Base-by-base conservation (phyloP, 30 jellyfish, hydroid and myxozoan species). In the Sanderia malayensis region DNA sequence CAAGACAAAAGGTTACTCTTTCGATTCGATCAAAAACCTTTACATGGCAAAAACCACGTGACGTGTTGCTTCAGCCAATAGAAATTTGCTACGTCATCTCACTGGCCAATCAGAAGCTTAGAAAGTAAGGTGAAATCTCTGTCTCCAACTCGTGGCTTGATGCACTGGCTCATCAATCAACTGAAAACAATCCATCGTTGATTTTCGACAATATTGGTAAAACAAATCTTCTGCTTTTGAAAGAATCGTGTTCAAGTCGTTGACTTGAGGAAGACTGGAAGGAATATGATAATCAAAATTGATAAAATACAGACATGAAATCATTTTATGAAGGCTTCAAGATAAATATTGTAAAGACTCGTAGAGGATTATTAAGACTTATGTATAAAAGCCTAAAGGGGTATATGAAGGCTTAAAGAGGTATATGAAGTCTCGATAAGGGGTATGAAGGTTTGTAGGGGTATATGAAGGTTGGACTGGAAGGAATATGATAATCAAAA, bases 151-250 rank as follows among this genome's bases (percentile, higher is more conserved):
- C 15, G 58, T n/a, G 34, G 53, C 73, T 49, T 67, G 52, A 34
- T 81, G 83, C 22, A 73, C 79, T 21, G 85, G 87, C 22, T 89
- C 95, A 62, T 89, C 95, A 34, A 89, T 89, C 46, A 89, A 67
- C 52, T 89, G 97, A 68, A 89, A 89, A 61, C 97, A 82, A 46
- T 89, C 97, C 81, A 78, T 80, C 18, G 85, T 84, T 0, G 97
- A 72, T 47, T 89, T 89, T 31, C 97, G 94, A 32, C 97, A 89
- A 46, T 74, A 89, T 29, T 74, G 81, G 72, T 84, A 89, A 46
- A 89, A 89, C 45, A 89, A 68, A 21, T 89, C 95, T 68, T 89
- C 97, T 10, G 97, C 93, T 34, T 74, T 75, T 18, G 84, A 55
- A 18, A 89, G 49, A 25, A 89, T 79, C 59, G 74, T 64, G 25